Percentiles rank a stretch among this genome's conserved stretches.
Conservation (phyloP, 2,888 invertebrate genomes). For the Synanthedon andrenaeformis region DNA sequence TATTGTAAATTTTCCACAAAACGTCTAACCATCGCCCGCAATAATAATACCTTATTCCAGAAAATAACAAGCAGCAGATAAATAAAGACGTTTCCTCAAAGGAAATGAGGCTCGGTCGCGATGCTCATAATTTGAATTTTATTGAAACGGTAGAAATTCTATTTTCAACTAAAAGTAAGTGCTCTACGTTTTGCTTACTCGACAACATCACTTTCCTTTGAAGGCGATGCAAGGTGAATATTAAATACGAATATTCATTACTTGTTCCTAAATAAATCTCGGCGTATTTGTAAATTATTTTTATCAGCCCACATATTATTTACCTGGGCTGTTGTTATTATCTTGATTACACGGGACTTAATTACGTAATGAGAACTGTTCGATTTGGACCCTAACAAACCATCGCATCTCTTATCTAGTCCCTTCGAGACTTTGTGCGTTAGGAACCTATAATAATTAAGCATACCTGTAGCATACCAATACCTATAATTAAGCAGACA, state of each 20-base stretch:
- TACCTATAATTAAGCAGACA: no score
- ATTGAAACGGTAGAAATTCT: conserved; percentile 23
- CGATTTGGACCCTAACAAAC: no score
- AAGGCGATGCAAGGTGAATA: background rate
- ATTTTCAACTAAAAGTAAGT: background rate
- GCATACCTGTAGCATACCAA: no score
- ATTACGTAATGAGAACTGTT: no score
- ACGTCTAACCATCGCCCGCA: conserved; percentile 26
- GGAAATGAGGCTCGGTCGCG: conserved; percentile 32
- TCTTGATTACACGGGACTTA: no score
- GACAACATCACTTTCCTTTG: background rate
- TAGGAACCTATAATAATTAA: no score
- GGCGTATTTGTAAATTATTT: background rate
- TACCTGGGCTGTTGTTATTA: no score
- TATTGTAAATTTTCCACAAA: conserved; percentile 27
- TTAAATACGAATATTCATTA: background rate
- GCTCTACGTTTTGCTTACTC: background rate
- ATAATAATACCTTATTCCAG: conserved; percentile 28
- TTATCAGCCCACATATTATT: background rate
- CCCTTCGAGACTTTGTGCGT: no score
- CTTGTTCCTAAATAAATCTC: no score
- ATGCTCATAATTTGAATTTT: conserved; percentile 34
- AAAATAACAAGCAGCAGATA: conserved; percentile 36
- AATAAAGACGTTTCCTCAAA: conserved; percentile 32
- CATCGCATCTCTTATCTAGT: no score